phyloP scores from a whole-genome alignment of 2,113 vertebrate genomes.

The Gavialis gangeticus region DNA sequence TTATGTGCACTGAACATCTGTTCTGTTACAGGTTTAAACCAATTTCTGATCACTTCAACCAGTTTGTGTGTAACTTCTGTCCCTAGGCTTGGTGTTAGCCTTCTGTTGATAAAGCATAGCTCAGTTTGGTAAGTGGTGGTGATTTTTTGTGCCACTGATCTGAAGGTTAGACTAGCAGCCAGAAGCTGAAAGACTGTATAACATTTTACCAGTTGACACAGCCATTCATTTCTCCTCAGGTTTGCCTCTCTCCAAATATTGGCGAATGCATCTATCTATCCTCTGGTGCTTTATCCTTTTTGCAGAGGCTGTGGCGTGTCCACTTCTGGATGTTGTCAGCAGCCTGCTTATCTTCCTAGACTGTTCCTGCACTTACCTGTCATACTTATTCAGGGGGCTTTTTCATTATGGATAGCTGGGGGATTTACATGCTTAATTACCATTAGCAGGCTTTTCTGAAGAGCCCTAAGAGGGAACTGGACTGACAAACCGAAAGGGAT shows the following conservation, averaged over 20 bases:
- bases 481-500: background rate
- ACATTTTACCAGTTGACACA: background rate
- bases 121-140: background rate
- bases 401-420: slow-evolving; percentile 17
- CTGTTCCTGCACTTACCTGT: background rate
- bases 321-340: background rate
- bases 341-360: background rate
- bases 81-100: background rate
- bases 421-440: slow-evolving; percentile 16
- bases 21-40: no score
- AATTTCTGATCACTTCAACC: no score
- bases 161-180: background rate
- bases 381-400: background rate
- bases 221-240: background rate
- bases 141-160: background rate
- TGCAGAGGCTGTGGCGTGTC: background rate
- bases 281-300: background rate
- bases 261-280: background rate
- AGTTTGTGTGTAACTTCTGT: no score
- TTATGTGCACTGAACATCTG: no score
- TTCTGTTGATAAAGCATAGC: background rate
- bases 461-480: background rate
- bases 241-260: background rate
- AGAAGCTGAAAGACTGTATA: background rate
- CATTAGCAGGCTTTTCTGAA: slow-evolving; percentile 18